Conservation (phyloP, 2,888 invertebrate species). For the Drosophila niveifrons region DNA sequence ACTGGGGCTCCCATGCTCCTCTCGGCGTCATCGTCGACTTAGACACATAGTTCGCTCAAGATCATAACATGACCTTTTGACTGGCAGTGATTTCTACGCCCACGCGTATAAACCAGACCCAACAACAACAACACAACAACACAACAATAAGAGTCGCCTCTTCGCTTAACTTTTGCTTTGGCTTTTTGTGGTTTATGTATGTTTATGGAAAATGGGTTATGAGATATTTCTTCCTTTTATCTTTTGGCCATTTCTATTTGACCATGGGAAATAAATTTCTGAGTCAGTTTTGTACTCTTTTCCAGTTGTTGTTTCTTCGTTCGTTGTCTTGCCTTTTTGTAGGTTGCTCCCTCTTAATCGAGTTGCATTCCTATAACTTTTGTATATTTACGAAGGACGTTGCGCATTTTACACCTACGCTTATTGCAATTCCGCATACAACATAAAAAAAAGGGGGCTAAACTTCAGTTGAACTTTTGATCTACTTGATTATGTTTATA, state of each 20-base stretch:
- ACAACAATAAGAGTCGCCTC: conserved; percentile 40
- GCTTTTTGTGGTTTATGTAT: conserved; percentile 78
- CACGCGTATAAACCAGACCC: conserved; percentile 81
- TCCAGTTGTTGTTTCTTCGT: not conserved
- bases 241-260: conserved; percentile 80
- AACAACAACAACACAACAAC: conserved; percentile 59
- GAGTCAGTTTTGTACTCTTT: conserved; percentile 34
- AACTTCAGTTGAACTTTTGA: conserved; percentile 2
- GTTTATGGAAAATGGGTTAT: conserved; percentile 82
- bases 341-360: conserved; percentile 74
- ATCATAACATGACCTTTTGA: conserved; percentile 83
- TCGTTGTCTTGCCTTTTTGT: conserved; percentile 16
- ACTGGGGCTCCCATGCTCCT: conserved; percentile 71
- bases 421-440: not conserved
- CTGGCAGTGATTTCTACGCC: conserved; percentile 84
- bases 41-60: conserved; percentile 82
- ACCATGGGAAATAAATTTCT: conserved; percentile 80
- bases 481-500: conserved; percentile 23
- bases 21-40: conserved; percentile 64
- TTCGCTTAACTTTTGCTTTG: conserved; percentile 49
- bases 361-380: conserved; percentile 54
- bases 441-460: not conserved
- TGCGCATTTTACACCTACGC: conserved; percentile 73
- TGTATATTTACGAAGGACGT: conserved; percentile 62
- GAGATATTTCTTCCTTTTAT: conserved; percentile 81